Evolutionary conservation across 2,113 vertebrate genomes (phyloP), one percentile per base, ranked within the genome.

Genomic region (Nyctibius bracteatus): DNA sequence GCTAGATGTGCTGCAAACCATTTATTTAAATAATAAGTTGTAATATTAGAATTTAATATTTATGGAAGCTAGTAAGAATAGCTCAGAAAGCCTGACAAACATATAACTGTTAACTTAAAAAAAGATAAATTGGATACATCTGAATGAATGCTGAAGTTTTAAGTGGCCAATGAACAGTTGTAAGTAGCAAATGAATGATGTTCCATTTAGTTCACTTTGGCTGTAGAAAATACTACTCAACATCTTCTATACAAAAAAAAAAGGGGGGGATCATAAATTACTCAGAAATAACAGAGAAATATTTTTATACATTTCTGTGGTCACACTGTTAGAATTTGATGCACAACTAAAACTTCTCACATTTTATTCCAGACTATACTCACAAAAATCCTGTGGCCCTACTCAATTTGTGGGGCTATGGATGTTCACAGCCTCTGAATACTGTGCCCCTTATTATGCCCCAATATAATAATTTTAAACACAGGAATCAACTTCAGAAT

Each of bases 31-130:
- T 78, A 94, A 41, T 78, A 47, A 81, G 18, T 61, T 89, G 13
- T 12, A 72, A 41, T 75, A 75, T 44, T 91, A 77, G 17, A 77
- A 68, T 41, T 35, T 5, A 83, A n/a, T 82, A 72, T 92, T 95
- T 91, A 79, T 89, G 67, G 74, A 83, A 93, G 55, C 27, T 91
- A 95, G 31, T 89, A 94, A 96, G 70, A 28, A 13, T 31, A 88
- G 37, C 31, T 92, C 81, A 87, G 86, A 90, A 94, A 95, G 20
- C 20, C 75, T 92, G 49, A 62, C 19, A 94, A 90, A 88, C 22
- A 21, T 70, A 20, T 10, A 94, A 58, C 44, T 35, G 35, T 86
- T 46, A 66, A 68, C 44, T 31, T 17, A 14, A 65, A 80, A 57
- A 43, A 44, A 21, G 2, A 37, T 2, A 51, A 49, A n/a, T 37